Conservation (phyloP, 1,140 invertebrate genomes). For the Yoshiicerus persimilis region DNA sequence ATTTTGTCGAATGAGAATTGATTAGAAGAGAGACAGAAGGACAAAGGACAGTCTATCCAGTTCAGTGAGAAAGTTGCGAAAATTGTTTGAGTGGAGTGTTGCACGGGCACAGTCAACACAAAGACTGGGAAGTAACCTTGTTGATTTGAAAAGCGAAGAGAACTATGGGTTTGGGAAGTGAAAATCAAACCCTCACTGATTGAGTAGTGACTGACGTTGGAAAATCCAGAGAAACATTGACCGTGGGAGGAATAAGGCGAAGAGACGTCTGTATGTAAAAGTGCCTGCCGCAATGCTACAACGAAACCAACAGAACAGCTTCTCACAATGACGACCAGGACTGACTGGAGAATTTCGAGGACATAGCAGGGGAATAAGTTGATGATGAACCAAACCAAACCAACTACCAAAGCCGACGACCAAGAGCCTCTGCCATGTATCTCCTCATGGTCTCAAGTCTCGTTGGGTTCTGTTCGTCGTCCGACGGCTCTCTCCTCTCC, state of each 20-base stretch:
- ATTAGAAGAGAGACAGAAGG: neutral
- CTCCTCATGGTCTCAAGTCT: neutral
- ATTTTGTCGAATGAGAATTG: neutral
- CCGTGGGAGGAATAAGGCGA: neutral
- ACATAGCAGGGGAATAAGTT: neutral
- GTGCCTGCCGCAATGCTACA: neutral
- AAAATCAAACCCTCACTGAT: neutral
- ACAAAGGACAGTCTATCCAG: neutral
- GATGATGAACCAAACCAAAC: neutral
- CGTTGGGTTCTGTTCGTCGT: neutral
- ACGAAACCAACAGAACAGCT: neutral
- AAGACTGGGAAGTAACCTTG: neutral
- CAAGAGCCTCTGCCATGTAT: neutral
- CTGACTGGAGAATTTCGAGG: neutral
- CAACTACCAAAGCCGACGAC: neutral
- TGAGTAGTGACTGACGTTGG: neutral
- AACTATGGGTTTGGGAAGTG: neutral
- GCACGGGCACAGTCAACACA: neutral
- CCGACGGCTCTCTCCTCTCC: neutral
- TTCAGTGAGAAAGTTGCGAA: neutral
- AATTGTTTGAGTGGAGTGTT: neutral
- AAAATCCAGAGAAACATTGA: neutral
- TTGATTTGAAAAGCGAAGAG: neutral
- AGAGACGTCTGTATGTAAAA: neutral
- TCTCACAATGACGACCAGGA: neutral